Evolutionary conservation across 37 sponge, comb jelly and placozoan species (phyloP).

Genomic region (Cladorhizidae sp.): DNA sequence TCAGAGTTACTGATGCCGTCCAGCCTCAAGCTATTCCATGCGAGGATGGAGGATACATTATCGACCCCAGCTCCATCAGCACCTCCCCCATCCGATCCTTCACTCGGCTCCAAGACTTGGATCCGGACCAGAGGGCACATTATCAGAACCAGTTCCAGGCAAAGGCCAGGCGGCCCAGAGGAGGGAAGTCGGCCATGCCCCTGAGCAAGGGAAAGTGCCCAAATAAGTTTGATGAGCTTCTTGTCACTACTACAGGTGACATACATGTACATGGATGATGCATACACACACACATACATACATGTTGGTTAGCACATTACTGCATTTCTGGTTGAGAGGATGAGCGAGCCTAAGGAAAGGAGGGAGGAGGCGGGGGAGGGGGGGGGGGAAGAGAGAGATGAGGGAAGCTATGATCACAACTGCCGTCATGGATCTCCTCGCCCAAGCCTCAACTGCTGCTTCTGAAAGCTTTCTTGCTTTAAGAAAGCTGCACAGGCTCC

Average conservation of each 20-base stretch:
- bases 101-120: conserved; percentile 18
- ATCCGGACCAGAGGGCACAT: conserved; percentile 8
- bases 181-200: too few relatives aligned
- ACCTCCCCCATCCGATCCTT: conserved; percentile 19
- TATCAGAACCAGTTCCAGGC: conserved; percentile 18
- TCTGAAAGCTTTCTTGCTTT: too few relatives aligned
- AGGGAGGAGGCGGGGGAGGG: too few relatives aligned
- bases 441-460: too few relatives aligned
- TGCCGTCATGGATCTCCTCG: too few relatives aligned
- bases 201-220: not conserved
- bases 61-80: conserved; percentile 18
- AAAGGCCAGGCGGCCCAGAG: not conserved
- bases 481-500: too few relatives aligned
- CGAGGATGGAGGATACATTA: conserved; percentile 31
- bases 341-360: too few relatives aligned
- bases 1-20: not conserved
- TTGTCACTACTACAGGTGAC: not conserved
- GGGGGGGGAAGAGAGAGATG: too few relatives aligned
- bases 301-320: too few relatives aligned
- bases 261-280: not conserved
- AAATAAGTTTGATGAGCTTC: not conserved
- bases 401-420: too few relatives aligned
- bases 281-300: too few relatives aligned
- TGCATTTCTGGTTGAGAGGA: too few relatives aligned
- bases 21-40: not conserved